A percentile compares a stretch with the other conserved stretches of the same genome.
These are phyloP conservation scores for Tragelaphus eurycerus DNA, from an alignment of 2,797 vertebrate genomes.

Conservation along the genomic window DNA sequence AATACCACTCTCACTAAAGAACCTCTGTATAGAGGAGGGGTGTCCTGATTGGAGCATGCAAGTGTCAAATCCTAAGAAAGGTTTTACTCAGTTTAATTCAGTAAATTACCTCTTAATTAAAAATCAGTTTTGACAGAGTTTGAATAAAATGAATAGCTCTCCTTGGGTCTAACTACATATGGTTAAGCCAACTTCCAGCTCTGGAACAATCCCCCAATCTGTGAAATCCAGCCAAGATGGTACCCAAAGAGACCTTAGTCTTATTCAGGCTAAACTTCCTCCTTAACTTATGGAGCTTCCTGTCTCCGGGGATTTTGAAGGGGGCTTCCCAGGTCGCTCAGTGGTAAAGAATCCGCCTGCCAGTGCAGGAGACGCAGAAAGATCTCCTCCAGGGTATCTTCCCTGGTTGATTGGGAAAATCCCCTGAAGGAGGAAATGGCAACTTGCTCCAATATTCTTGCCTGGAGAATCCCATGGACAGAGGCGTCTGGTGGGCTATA, in stretches of 20 bases:
- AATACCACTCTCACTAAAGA: not conserved
- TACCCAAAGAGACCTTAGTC: not conserved
- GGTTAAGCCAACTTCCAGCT: not conserved
- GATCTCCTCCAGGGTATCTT: not conserved
- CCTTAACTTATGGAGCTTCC: not conserved
- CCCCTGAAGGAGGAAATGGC: too few relatives aligned
- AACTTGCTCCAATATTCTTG: too few relatives aligned
- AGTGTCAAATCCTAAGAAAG: not conserved
- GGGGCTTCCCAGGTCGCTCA: not conserved
- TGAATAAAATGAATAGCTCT: not conserved
- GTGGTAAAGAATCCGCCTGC: not conserved
- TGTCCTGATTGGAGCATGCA: not conserved
- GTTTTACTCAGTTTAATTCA: not conserved
- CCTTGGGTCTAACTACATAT: not conserved
- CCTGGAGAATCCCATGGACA: too few relatives aligned
- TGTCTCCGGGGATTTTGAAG: not conserved
- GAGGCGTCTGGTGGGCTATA: too few relatives aligned
- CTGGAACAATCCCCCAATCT: not conserved
- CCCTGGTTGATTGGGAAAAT: too few relatives aligned
- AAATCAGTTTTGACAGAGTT: not conserved
- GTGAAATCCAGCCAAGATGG: not conserved
- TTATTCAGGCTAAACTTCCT: not conserved
- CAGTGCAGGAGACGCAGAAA: not conserved
- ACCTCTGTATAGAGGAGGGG: not conserved
- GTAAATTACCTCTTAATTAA: slow-evolving; percentile 16